Conservation (phyloP, 2,797 vertebrate genomes). For the Clamator glandarius region DNA sequence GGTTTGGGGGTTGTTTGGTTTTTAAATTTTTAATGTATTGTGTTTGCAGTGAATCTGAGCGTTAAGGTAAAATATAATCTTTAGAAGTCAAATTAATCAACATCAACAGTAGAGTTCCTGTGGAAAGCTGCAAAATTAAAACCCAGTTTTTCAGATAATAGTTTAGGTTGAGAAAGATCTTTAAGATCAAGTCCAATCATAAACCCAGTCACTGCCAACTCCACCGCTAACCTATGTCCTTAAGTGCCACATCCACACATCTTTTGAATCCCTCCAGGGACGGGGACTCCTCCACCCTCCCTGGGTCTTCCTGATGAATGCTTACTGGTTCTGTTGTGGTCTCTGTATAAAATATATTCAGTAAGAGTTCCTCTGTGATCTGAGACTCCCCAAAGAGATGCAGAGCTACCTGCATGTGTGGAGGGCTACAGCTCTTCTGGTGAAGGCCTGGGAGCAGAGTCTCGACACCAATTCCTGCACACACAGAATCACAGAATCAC, state of each 20-base stretch:
- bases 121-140: background rate
- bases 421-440: background rate
- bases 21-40: background rate
- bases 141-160: background rate
- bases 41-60: background rate
- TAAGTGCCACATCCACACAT: too few relatives aligned
- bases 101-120: background rate
- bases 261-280: too few relatives aligned
- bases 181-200: too few relatives aligned
- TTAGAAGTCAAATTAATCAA: background rate
- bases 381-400: background rate
- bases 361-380: background rate
- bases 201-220: too few relatives aligned
- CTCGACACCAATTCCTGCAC: fast-evolving
- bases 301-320: fast-evolving
- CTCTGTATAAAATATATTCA: background rate
- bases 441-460: background rate
- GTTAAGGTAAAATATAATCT: background rate
- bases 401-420: fast-evolving
- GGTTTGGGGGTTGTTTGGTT: background rate
- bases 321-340: background rate
- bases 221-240: too few relatives aligned
- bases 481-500: too few relatives aligned
- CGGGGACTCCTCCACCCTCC: too few relatives aligned
- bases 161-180: too few relatives aligned